Evolutionary conservation across 1,140 invertebrate genomes (phyloP).

Genomic region (Sitobion miscanthi): DNA sequence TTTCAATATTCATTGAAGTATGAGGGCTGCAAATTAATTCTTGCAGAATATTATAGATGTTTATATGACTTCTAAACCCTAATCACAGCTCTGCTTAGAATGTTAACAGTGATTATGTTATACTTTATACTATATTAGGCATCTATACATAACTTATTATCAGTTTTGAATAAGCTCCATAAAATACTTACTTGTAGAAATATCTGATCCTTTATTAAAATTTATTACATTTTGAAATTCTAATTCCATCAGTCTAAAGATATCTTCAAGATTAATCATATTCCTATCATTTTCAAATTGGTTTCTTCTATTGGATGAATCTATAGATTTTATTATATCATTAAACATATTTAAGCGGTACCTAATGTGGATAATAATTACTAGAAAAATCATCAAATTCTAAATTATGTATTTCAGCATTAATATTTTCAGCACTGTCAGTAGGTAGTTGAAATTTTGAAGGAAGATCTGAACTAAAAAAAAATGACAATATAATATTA

Average conservation of each 20-base stretch:
- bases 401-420: neutral
- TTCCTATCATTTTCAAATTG: conserved; percentile 6
- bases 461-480: conserved; percentile 23
- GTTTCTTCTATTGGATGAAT: neutral
- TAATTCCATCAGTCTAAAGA: neutral
- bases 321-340: neutral
- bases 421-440: neutral
- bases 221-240: neutral
- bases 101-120: too few relatives aligned
- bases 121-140: too few relatives aligned
- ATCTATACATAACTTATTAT: neutral
- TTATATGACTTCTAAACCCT: too few relatives aligned
- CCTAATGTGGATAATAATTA: neutral
- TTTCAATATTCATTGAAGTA: too few relatives aligned
- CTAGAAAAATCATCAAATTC: neutral
- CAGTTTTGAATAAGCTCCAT: neutral
- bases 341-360: neutral
- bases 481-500: neutral
- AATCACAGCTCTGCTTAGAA: too few relatives aligned
- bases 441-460: conserved; percentile 34
- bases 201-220: neutral
- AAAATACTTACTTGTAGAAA: neutral
- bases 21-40: too few relatives aligned
- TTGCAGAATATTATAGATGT: too few relatives aligned
- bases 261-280: neutral